These are phyloP conservation scores for Gastrophysa polygoni DNA, from an alignment of 2,888 invertebrate genomes.

Conservation along the genomic window DNA sequence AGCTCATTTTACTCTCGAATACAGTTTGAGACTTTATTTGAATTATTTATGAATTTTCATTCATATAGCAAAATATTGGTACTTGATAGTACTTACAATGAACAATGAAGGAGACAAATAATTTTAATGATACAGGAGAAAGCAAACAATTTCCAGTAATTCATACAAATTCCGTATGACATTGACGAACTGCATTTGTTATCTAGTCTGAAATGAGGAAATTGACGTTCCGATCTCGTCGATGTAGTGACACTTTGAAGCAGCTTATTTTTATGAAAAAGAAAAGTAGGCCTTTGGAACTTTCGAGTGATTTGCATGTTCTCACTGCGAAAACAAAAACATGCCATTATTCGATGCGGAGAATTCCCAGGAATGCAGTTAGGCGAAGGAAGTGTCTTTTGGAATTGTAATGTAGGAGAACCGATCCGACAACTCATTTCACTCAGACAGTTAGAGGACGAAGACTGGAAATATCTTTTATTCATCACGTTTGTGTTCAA, in stretches of 20 bases:
- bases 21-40: too few relatives aligned
- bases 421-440: background rate
- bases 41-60: too few relatives aligned
- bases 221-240: too few relatives aligned
- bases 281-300: constrained; percentile 8
- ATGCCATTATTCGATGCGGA: background rate
- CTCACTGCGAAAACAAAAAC: background rate
- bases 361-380: background rate
- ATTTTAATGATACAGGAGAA: too few relatives aligned
- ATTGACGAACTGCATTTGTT: too few relatives aligned
- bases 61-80: too few relatives aligned
- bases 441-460: too few relatives aligned
- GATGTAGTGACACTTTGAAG: background rate
- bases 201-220: background rate
- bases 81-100: too few relatives aligned
- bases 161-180: too few relatives aligned
- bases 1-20: too few relatives aligned
- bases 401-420: background rate
- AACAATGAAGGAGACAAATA: too few relatives aligned
- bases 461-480: background rate
- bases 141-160: too few relatives aligned
- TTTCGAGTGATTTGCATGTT: constrained; percentile 13
- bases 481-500: background rate
- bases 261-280: background rate
- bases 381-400: background rate